Percentiles rank a stretch among this genome's conserved stretches.
Evolutionary conservation across 1,140 invertebrate species (phyloP).

Genomic region (Drosophila gunungcola): DNA sequence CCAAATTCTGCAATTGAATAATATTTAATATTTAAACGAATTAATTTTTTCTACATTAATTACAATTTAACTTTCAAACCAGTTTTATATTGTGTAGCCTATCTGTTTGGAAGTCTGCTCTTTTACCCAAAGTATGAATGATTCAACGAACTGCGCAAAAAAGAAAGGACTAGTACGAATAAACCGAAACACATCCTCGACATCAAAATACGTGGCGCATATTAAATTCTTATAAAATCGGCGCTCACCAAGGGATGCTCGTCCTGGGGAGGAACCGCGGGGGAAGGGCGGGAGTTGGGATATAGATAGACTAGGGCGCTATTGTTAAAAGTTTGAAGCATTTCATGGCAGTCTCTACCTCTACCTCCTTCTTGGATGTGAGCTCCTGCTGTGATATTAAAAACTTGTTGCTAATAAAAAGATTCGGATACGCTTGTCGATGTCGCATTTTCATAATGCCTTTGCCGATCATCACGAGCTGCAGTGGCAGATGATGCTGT

Average conservation of each 20-base stretch:
- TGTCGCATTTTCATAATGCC: slow-evolving; percentile 35
- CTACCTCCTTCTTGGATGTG: slow-evolving; percentile 22
- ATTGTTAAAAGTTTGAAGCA: slow-evolving; percentile 66
- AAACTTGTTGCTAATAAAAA: slow-evolving; percentile 83
- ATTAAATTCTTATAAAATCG: slow-evolving; percentile 82
- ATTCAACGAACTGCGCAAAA: slow-evolving; percentile 38
- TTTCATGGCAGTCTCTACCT: slow-evolving; percentile 41
- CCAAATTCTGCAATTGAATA: too few relatives aligned
- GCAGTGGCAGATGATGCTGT: slow-evolving; percentile 36
- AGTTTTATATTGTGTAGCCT: neutral
- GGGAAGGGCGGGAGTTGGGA: slow-evolving; percentile 14
- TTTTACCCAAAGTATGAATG: slow-evolving; percentile 32
- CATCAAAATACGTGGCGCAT: slow-evolving; percentile 72
- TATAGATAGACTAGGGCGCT: slow-evolving; percentile 53
- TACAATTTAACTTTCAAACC: too few relatives aligned
- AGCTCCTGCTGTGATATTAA: slow-evolving; percentile 74
- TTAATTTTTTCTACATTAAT: too few relatives aligned
- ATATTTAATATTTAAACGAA: too few relatives aligned
- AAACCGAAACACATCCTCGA: slow-evolving; percentile 62
- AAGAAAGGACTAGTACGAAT: slow-evolving; percentile 33
- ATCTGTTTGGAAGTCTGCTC: neutral
- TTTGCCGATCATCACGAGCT: slow-evolving; percentile 29
- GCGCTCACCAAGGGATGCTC: slow-evolving; percentile 51
- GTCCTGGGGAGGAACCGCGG: neutral
- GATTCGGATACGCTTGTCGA: slow-evolving; percentile 52